Base-by-base conservation (phyloP, 2,113 vertebrate species). In the Piaya cayana region DNA sequence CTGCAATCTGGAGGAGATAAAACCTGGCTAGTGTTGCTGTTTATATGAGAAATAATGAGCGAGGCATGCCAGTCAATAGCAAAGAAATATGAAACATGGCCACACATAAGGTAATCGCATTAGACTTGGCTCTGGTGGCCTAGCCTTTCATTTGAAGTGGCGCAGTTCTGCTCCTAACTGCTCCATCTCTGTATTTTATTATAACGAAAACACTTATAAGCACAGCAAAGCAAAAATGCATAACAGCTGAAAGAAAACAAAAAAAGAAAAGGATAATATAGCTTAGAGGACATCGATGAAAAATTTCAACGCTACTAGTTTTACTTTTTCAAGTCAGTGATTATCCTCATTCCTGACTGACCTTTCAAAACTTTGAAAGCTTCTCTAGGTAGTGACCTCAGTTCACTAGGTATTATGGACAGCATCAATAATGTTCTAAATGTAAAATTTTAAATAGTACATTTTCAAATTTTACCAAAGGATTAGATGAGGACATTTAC, bases 391-490 rank as follows among this genome's bases (percentile, higher is more conserved):
- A 85, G 22, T 16, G 12, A 78, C 42, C 32, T 77, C 13, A 59
- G 74, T 75, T 88, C 37, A 62, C n/a, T 29, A 76, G 21, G 32
- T 64, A 60, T 65, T 77, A 58, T 0, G 0, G n/a, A 56, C 16
- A 11, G 3, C 36, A 87, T 32, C 50, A 71, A 27, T 56, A 84
- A 92, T 53, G 49, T 30, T 67, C 50, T 77, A 72, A 89, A 85
- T 34, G 65, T 26, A 27, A 70, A 82, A 59, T 88, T 91, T 79
- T 58, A 79, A 94, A 82, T 82, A 79, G 45, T 76, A 62, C 9
- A 10, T 69, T 93, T 94, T 87, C 42, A 88, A 91, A 78, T 52
- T 95, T 82, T 62, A 91, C 69, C 13, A 85, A 82, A 86, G 20
- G 22, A 82, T 49, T 50, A 78, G n/a, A 55, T 72, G n/a, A 82